phyloP scores from a whole-genome alignment of 2,113 vertebrate genomes.

The Corydoras sp. region DNA sequence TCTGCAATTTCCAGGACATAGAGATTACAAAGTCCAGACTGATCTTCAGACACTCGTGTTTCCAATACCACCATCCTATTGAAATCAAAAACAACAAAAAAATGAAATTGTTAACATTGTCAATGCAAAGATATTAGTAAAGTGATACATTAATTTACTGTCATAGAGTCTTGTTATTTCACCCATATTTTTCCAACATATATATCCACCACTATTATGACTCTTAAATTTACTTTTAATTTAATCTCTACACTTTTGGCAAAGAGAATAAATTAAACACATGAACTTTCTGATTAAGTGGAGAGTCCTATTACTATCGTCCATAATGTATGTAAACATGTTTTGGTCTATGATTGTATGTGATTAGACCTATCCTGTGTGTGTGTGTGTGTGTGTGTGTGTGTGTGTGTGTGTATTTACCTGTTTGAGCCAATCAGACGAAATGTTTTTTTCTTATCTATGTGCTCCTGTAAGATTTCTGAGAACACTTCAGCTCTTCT shows the following conservation, averaged over 20 bases:
- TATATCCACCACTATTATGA: too few relatives aligned
- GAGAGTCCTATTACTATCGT: too few relatives aligned
- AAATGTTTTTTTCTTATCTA: conserved; percentile 69
- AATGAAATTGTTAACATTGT: background rate
- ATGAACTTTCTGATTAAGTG: too few relatives aligned
- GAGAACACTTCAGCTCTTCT: conserved; percentile 58
- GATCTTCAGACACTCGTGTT: conserved; percentile 66
- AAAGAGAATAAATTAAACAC: too few relatives aligned
- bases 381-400: background rate
- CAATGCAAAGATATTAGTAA: too few relatives aligned
- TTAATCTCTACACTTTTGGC: too few relatives aligned
- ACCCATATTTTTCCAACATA: too few relatives aligned
- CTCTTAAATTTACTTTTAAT: too few relatives aligned
- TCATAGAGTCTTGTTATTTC: too few relatives aligned
- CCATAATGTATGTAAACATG: too few relatives aligned
- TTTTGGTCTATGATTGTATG: too few relatives aligned
- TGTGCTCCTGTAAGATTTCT: conserved; percentile 68
- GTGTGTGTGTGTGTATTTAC: conserved; percentile 44
- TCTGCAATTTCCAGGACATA: conserved; percentile 73
- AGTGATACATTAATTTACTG: background rate
- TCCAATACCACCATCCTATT: conserved; percentile 77
- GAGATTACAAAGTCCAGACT: conserved; percentile 72
- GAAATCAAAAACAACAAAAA: background rate
- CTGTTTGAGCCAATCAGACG: conserved; percentile 72
- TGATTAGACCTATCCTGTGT: too few relatives aligned